Percentiles rank a stretch among this genome's conserved stretches.
Conservation (phyloP, 2,888 invertebrate species). For the Metellina segmentata region DNA sequence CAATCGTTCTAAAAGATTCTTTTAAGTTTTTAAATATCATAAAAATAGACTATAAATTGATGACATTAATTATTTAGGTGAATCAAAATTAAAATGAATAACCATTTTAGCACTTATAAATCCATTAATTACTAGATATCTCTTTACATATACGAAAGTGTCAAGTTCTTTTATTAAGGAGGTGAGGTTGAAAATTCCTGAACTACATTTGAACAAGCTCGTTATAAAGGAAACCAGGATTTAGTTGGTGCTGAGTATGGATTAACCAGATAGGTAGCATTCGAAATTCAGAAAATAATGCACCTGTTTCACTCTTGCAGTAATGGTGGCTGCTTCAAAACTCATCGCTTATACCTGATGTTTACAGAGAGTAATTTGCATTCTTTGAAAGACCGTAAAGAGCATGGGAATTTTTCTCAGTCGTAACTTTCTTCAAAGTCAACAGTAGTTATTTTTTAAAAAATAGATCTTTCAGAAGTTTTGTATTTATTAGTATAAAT, state of each 20-base stretch:
- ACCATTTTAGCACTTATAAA: too few relatives aligned
- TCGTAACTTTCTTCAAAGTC: neutral
- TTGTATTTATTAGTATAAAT: neutral
- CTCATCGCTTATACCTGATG: neutral
- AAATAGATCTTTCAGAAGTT: neutral
- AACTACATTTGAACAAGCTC: conserved; percentile 65
- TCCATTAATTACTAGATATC: too few relatives aligned
- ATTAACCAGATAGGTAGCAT: neutral
- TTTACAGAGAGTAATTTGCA: neutral
- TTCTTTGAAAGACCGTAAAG: neutral
- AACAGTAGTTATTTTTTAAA: neutral
- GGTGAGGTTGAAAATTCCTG: conserved; percentile 60
- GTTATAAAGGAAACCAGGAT: conserved; percentile 73
- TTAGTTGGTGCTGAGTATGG: conserved; percentile 54
- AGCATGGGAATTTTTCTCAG: conserved; percentile 28
- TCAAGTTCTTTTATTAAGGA: neutral
- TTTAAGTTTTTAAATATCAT: too few relatives aligned
- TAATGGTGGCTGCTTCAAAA: neutral
- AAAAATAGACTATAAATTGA: too few relatives aligned
- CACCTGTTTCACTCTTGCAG: neutral
- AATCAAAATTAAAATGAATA: too few relatives aligned
- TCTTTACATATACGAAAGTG: too few relatives aligned
- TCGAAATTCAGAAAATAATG: conserved; percentile 22
- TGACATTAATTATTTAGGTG: too few relatives aligned
- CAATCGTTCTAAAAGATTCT: too few relatives aligned